Conservation (phyloP, 2,113 vertebrate species). For the Chaetops frenatus region DNA sequence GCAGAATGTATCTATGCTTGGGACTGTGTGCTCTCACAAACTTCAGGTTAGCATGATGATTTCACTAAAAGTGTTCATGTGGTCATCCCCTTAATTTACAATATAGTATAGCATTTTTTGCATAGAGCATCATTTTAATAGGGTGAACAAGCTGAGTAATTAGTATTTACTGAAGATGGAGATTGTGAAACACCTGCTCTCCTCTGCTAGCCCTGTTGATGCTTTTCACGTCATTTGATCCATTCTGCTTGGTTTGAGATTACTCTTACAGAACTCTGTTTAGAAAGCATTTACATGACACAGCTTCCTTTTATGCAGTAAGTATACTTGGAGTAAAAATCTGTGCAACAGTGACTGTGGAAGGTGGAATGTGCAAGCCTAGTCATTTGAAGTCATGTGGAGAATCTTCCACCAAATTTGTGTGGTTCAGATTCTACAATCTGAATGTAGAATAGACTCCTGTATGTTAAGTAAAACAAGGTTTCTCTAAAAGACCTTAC, state of each 20-base stretch:
- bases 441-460: not conserved
- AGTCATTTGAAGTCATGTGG: not conserved
- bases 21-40: not conserved
- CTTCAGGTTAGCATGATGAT: not conserved
- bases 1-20: not conserved
- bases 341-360: fast-evolving
- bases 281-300: not conserved
- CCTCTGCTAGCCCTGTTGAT: not conserved
- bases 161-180: not conserved
- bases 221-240: not conserved
- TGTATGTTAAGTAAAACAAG: not conserved
- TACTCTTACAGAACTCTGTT: not conserved
- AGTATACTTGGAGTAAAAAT: not conserved
- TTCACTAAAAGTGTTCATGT: not conserved
- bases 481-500: slow-evolving; percentile 3
- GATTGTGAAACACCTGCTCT: not conserved
- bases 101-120: not conserved
- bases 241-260: not conserved
- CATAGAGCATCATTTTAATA: not conserved
- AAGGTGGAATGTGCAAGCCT: not conserved
- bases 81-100: not conserved
- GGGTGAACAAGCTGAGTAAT: not conserved
- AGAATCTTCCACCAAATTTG: not conserved
- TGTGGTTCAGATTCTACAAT: not conserved
- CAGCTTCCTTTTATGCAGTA: not conserved